These are phyloP conservation scores for Helobdella robusta DNA, from an alignment of 2,888 invertebrate species.

Conservation along the genomic window DNA sequence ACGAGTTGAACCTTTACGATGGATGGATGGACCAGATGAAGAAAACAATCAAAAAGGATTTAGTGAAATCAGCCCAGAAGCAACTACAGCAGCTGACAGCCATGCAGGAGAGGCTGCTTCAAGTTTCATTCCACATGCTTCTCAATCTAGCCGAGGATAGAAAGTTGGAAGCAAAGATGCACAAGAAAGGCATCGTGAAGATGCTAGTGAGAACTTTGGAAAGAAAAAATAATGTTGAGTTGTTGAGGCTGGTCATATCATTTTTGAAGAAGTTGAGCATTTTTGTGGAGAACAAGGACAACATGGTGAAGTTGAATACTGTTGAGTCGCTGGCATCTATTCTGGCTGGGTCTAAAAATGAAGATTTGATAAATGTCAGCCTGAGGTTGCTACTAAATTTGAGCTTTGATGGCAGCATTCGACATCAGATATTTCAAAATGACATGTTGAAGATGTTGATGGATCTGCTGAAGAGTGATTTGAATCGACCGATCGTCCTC, in stretches of 20 bases:
- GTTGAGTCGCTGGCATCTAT: constrained; percentile 65
- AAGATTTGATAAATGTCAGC: constrained; percentile 68
- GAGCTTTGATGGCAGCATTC: constrained; percentile 78
- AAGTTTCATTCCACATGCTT: constrained; percentile 83
- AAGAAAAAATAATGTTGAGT: constrained; percentile 70
- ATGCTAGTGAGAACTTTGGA: constrained; percentile 79
- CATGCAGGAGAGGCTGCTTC: constrained; percentile 82
- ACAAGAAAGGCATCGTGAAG: constrained; percentile 78
- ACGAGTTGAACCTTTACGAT: constrained; percentile 83
- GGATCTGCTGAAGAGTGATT: constrained; percentile 59
- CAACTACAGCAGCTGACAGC: constrained; percentile 70
- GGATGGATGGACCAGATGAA: constrained; percentile 63
- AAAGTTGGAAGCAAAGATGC: constrained; percentile 92
- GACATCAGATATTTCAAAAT: constrained; percentile 78
- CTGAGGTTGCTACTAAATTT: constrained; percentile 84
- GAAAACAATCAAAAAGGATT: constrained; percentile 31
- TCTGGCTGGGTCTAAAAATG: constrained; percentile 58
- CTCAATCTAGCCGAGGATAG: constrained; percentile 90
- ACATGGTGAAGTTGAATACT: constrained; percentile 59
- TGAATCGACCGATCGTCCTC: constrained; percentile 47
- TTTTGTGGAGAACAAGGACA: constrained; percentile 84
- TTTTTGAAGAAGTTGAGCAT: constrained; percentile 90
- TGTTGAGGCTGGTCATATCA: constrained; percentile 77
- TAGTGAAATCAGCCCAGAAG: constrained; percentile 55
- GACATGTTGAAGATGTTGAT: constrained; percentile 82